These are phyloP conservation scores for Drosophila novamexicana DNA, from an alignment of 1,140 invertebrate genomes.

Conservation along the genomic window DNA sequence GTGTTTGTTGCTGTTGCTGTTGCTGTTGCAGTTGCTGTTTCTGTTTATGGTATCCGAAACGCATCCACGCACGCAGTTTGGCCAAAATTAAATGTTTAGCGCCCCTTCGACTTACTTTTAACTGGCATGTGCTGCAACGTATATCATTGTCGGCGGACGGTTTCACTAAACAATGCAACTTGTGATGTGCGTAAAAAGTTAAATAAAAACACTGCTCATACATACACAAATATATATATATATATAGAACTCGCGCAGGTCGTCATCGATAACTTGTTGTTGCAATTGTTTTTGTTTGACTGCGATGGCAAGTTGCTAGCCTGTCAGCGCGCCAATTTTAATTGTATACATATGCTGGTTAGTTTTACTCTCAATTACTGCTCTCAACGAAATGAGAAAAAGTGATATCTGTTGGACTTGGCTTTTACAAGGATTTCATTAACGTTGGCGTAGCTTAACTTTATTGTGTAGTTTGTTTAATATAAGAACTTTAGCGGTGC, in stretches of 20 bases:
- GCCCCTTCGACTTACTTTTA: constrained; percentile 40
- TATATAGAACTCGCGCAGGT: constrained; percentile 42
- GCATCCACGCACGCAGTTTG: constrained; percentile 62
- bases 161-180: constrained; percentile 8
- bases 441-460: no score
- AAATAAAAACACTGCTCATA: constrained; percentile 70
- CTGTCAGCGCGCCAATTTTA: neutral
- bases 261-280: constrained; percentile 66
- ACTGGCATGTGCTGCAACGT: constrained; percentile 11
- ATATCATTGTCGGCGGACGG: constrained; percentile 24
- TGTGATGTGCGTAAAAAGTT: constrained; percentile 40
- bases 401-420: no score
- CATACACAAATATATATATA: constrained; percentile 21
- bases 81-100: constrained; percentile 14
- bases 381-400: no score
- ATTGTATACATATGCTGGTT: neutral
- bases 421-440: no score
- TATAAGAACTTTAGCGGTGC: no score
- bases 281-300: constrained; percentile 38
- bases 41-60: constrained; percentile 45
- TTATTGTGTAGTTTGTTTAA: no score
- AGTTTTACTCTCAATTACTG: no score
- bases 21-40: constrained; percentile 3
- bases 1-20: constrained; percentile 38
- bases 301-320: constrained; percentile 19